Evolutionary conservation across 2,113 vertebrate genomes (phyloP), one percentile per base, ranked within the genome.

Genomic region (Cynopterus brachyotis): DNA sequence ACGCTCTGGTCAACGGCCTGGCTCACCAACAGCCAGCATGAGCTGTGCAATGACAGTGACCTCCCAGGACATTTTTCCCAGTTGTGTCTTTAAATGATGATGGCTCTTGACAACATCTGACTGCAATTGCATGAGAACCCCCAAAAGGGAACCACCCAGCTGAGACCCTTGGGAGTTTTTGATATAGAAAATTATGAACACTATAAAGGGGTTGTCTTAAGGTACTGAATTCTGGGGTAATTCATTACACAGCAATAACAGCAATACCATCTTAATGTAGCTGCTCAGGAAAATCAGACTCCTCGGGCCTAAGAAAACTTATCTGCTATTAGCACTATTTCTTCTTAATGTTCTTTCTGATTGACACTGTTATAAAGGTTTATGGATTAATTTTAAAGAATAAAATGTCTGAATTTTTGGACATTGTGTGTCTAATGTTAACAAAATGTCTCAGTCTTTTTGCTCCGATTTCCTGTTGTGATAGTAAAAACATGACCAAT

Each of bases 401-500:
- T 64, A 75, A 78, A 95, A 78, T 92, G 30, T 55, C 30, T 94
- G 64, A 81, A 94, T 78, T 28, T 91, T 91, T 95, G 57, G 28
- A 16, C 5, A 93, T 37, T 78, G 76, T 76, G 32, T 59, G 13
- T 73, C 16, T 59, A 60, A 60, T 12, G 16, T 60, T 35, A 55
- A 26, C 42, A 84, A 66, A 45, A 69, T 35, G 15, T 35, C 28
- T 85, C 13, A 75, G 64, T 81, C 62, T 69, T 50, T 88, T 47
- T 66, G 5, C 24, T 28, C 15, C 50, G 4, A 47, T 80, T 86
- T 96, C 9, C 50, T 76, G 0, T 47, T 83, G 50, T 40, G 19
- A 40, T 80, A 19, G 35, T 89, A 37, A 79, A 88, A 97, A 89
- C 17, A 64, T 47, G 45, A 91, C 1, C 62, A 60, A 53, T 9